Percentiles rank a stretch among this genome's conserved stretches.
These are phyloP conservation scores for Gorsachius magnificus DNA, from an alignment of 2,797 vertebrate genomes.

Conservation along the genomic window DNA sequence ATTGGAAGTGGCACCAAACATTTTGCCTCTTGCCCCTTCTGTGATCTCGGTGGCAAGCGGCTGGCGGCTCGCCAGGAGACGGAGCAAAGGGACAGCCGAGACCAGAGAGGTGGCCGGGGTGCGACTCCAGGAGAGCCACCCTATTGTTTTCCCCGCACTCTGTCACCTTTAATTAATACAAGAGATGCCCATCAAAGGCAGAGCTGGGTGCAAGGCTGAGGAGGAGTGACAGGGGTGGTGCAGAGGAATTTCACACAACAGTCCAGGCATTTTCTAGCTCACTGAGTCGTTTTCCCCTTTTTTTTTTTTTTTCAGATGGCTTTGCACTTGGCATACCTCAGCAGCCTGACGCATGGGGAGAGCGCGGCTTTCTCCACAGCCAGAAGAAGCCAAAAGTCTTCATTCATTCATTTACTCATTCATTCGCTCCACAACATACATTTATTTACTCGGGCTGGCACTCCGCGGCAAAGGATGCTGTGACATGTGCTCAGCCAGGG, in stretches of 20 bases:
- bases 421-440: neutral
- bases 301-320: neutral
- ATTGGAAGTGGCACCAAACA: slow-evolving; percentile 75
- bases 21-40: slow-evolving; percentile 72
- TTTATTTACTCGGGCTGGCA: neutral
- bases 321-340: slow-evolving; percentile 58
- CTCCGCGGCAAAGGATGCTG: neutral
- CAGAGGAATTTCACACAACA: slow-evolving; percentile 65
- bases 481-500: neutral
- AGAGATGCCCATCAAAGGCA: slow-evolving; percentile 46
- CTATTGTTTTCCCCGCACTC: neutral
- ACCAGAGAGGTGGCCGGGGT: neutral
- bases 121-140: neutral
- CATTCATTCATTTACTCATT: neutral
- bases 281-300: slow-evolving; percentile 47
- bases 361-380: neutral
- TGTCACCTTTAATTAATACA: slow-evolving; percentile 45
- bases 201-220: slow-evolving; percentile 44
- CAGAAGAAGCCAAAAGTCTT: slow-evolving; percentile 44
- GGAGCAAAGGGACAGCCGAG: neutral
- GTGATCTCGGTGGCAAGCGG: slow-evolving; percentile 56
- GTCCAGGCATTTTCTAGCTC: slow-evolving; percentile 69
- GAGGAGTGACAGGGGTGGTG: slow-evolving; percentile 65
- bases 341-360: slow-evolving; percentile 5
- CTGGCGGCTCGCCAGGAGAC: slow-evolving; percentile 48